Evolutionary conservation across 2,113 vertebrate genomes (phyloP).

Genomic region (Miniopterus natalensis): DNA sequence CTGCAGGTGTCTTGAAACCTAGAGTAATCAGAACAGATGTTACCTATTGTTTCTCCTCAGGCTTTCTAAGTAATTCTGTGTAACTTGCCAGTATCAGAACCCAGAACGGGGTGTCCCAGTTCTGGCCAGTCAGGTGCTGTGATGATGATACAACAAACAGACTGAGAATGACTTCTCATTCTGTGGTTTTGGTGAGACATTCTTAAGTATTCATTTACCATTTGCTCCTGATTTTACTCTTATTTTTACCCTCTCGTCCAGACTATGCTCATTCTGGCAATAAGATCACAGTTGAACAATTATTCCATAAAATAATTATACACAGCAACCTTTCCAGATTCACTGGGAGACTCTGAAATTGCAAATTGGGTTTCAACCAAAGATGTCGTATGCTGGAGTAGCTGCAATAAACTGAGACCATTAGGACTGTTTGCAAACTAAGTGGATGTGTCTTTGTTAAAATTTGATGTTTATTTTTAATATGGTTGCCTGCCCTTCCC

Average conservation of each 20-base stretch:
- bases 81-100: not conserved
- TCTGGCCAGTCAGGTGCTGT: not conserved
- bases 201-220: not conserved
- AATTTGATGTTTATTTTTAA: constrained; percentile 85
- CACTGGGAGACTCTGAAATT: constrained; percentile 61
- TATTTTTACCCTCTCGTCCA: constrained; percentile 33
- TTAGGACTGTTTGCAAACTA: constrained; percentile 82
- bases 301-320: constrained; percentile 75
- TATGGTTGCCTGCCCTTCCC: constrained; percentile 78
- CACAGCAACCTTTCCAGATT: constrained; percentile 66
- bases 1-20: not conserved
- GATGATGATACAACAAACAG: not conserved
- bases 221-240: not conserved
- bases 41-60: not conserved
- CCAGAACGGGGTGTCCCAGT: not conserved
- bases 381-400: constrained; percentile 63
- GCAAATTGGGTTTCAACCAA: constrained; percentile 70
- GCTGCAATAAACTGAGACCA: constrained; percentile 75
- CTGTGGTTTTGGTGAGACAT: not conserved
- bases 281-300: constrained; percentile 63
- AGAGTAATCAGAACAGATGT: not conserved
- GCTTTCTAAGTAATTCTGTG: not conserved
- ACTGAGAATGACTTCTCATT: not conserved
- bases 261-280: constrained; percentile 8
- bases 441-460: constrained; percentile 83